Base-by-base conservation (phyloP, 1,140 invertebrate genomes). In the Notospermus geniculatus region DNA sequence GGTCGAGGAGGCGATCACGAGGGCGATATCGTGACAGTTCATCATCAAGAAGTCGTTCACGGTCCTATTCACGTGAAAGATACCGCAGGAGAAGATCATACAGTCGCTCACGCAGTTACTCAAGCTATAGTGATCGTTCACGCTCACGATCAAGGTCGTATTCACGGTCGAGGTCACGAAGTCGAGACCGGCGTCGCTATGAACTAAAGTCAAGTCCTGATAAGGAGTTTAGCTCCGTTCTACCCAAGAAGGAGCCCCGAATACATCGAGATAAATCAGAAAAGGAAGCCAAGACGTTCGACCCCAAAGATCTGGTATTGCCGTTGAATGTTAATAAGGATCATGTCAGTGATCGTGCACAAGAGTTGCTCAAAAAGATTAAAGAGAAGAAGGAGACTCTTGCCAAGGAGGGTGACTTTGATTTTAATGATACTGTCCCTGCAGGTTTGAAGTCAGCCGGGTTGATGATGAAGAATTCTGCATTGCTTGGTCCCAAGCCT, bases 311-410 rank as follows among this genome's bases (percentile, higher is more conserved):
- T 23, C 46, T 50, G 4, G 46, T 50, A 23, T 23, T 50, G 46
- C 46, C 46, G n/a, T 50, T 50, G 25, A 5, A 50, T 27, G 25
- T 50, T n/a, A 50, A 50, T n/a, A 50, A 50, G n/a, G 46, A 50
- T 50, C 19, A 50, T 19, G 46, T 50, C 46, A 50, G 25, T n/a
- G 46, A 50, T 23, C n/a, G 46, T 9, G 46, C 46, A 7, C 46
- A 50, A n/a, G 46, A 50, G 25, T n/a, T 50, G 25, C 46, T 50
- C 19, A 50, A 50, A 27, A 50, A 50, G 25, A 50, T 50, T 50
- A 50, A 50, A 50, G 46, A 50, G 46, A 50, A 50, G 46, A 50
- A 50, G n/a, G 19, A 50, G n/a, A 23, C 46, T 19, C 25, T 50
- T 9, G 32, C 32, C 15, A 50, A 50, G 46, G 46, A 50, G 4